A percentile compares a stretch with the other conserved stretches of the same genome.
These are phyloP conservation scores for Rynchops niger DNA, from an alignment of 2,113 vertebrate species.

Conservation along the genomic window DNA sequence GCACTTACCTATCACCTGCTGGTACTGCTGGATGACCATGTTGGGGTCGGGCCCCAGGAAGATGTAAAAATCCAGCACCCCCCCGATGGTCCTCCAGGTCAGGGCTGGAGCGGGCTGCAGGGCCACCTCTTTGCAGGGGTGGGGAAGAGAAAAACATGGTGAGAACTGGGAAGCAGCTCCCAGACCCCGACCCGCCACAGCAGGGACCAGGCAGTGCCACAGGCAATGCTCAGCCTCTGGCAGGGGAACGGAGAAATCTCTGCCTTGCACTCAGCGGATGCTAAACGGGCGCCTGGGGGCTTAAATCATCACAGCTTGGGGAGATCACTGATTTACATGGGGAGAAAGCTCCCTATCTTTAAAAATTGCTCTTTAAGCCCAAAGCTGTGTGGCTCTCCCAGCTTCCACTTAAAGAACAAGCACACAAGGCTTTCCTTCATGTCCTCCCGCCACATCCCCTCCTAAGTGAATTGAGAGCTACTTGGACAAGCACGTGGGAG, in stretches of 20 bases:
- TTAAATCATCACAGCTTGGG: neutral
- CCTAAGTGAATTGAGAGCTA: neutral
- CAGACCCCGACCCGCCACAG: fast-evolving
- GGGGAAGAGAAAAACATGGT: neutral
- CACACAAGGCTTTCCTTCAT: neutral
- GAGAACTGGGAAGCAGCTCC: neutral
- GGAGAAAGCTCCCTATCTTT: neutral
- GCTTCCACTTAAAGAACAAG: neutral
- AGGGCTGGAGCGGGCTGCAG: slow-evolving; percentile 85
- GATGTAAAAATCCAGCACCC: slow-evolving; percentile 87
- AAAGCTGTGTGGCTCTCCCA: neutral
- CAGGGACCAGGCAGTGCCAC: neutral
- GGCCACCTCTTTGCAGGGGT: slow-evolving; percentile 71
- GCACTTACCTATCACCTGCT: slow-evolving; percentile 84
- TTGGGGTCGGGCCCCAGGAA: slow-evolving; percentile 82
- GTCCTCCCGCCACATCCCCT: neutral
- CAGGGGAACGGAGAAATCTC: neutral
- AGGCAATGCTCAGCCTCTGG: fast-evolving
- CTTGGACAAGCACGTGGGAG: fast-evolving
- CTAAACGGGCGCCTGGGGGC: neutral
- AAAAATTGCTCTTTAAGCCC: neutral
- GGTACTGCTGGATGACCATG: slow-evolving; percentile 82
- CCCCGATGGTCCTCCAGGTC: slow-evolving; percentile 89
- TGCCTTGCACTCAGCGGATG: neutral
- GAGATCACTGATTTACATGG: fast-evolving